These are phyloP conservation scores for Halichondria panicea DNA, from an alignment of 37 sponge, comb jelly and placozoan species.

Conservation along the genomic window DNA sequence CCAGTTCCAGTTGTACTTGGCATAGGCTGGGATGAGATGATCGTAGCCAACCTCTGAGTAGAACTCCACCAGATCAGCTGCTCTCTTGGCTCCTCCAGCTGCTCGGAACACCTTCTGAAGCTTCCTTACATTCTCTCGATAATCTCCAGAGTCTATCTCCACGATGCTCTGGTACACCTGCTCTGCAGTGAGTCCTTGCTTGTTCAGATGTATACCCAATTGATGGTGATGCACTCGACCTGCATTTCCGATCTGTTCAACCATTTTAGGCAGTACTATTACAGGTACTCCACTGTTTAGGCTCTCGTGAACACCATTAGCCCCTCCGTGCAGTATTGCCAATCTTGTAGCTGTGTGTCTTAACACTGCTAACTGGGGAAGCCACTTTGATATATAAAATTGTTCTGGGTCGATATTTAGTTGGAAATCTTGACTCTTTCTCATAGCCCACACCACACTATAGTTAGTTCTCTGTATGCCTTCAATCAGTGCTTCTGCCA, in stretches of 20 bases:
- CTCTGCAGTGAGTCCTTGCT: no score
- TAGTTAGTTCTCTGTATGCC: slow-evolving; percentile 11
- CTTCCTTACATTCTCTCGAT: background rate
- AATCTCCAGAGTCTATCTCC: background rate
- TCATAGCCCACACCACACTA: slow-evolving; percentile 44
- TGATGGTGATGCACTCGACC: slow-evolving; percentile 15
- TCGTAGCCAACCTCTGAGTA: slow-evolving; percentile 50
- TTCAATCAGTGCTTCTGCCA: slow-evolving; percentile 10
- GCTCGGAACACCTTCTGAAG: slow-evolving; percentile 15
- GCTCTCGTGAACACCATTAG: slow-evolving; percentile 59
- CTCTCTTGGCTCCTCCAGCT: slow-evolving; percentile 45
- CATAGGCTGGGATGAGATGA: slow-evolving; percentile 62
- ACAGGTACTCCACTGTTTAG: slow-evolving; percentile 51
- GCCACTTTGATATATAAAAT: slow-evolving; percentile 47
- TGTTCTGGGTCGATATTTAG: slow-evolving; percentile 16
- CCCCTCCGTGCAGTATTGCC: slow-evolving; percentile 60
- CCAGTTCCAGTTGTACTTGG: slow-evolving; percentile 63
- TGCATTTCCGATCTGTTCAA: slow-evolving; percentile 36
- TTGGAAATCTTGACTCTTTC: slow-evolving; percentile 26
- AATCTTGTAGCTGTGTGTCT: slow-evolving; percentile 12
- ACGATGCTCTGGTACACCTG: no score
- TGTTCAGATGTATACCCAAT: background rate
- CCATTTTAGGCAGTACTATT: slow-evolving; percentile 20
- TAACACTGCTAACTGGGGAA: slow-evolving; percentile 44
- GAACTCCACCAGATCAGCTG: slow-evolving; percentile 56